Evolutionary conservation across 2,797 vertebrate genomes (phyloP).

Genomic region (Schizopygopsis malacanthus): DNA sequence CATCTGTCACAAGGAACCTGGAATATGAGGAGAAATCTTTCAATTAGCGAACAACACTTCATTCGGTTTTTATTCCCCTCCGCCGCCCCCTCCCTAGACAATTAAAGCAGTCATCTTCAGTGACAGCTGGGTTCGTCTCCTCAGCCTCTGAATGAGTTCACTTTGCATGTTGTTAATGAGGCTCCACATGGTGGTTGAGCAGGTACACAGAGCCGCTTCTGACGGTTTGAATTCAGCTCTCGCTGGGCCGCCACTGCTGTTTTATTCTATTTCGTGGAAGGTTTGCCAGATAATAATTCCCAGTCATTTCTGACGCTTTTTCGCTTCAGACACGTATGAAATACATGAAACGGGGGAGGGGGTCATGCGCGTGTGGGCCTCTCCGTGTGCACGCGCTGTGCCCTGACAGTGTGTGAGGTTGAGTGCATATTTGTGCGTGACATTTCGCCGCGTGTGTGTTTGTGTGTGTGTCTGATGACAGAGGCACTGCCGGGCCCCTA

Average conservation of each 20-base stretch:
- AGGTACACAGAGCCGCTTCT: slow-evolving; percentile 41
- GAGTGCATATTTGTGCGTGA: slow-evolving; percentile 56
- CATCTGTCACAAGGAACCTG: slow-evolving; percentile 55
- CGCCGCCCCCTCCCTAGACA: slow-evolving; percentile 29
- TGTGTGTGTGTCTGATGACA: slow-evolving; percentile 57
- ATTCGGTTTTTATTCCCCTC: slow-evolving; percentile 27
- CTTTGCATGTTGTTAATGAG: slow-evolving; percentile 43
- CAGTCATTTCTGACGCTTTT: slow-evolving; percentile 31
- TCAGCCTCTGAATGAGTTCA: slow-evolving; percentile 46
- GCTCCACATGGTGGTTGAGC: slow-evolving; percentile 45
- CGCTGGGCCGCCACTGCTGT: slow-evolving; percentile 22
- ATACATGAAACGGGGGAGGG: slow-evolving; percentile 49
- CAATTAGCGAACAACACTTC: slow-evolving; percentile 58
- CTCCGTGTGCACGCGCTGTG: slow-evolving; percentile 12
- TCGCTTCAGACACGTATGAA: slow-evolving; percentile 37
- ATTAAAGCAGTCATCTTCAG: slow-evolving; percentile 53
- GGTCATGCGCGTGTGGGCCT: slow-evolving; percentile 36
- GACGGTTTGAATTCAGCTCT: slow-evolving; percentile 47
- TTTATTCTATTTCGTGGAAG: slow-evolving; percentile 50
- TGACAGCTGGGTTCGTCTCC: slow-evolving; percentile 49
- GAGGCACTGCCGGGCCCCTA: slow-evolving; percentile 63
- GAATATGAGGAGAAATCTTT: slow-evolving; percentile 63
- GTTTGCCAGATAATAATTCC: slow-evolving; percentile 43
- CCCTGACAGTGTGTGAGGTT: slow-evolving; percentile 50
- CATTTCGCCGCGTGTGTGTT: slow-evolving; percentile 46